Conservation (phyloP, 2,888 invertebrate species). For the Troides helena region DNA sequence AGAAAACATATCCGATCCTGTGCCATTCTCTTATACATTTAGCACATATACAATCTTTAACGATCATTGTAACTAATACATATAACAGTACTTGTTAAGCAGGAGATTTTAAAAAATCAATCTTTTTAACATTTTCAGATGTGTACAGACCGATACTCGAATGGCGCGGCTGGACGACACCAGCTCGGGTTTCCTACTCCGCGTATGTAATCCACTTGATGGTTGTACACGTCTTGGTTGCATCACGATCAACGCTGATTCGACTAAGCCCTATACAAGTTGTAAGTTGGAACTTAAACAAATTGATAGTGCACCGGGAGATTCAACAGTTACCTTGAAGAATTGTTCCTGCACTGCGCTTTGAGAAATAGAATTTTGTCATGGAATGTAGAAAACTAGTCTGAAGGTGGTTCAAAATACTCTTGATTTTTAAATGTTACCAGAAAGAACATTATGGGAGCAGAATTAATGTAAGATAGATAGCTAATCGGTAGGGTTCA, state of each 20-base stretch:
- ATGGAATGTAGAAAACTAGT: background rate
- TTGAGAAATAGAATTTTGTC: background rate
- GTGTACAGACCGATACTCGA: conserved; percentile 21
- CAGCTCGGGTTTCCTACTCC: conserved; percentile 35
- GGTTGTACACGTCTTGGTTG: conserved; percentile 28
- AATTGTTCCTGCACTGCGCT: background rate
- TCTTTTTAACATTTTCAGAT: background rate
- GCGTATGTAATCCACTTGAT: conserved; percentile 33
- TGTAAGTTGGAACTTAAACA: conserved; percentile 1
- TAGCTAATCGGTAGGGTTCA: too few species aligned
- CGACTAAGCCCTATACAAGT: background rate
- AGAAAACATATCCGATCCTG: too few species aligned
- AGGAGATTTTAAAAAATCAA: too few species aligned
- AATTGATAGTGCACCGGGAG: background rate
- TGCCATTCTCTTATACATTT: background rate
- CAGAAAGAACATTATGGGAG: too few species aligned
- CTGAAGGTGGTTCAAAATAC: too few species aligned
- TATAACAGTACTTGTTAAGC: too few species aligned
- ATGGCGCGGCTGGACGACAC: conserved; percentile 36
- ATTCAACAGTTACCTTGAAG: conserved; percentile 30
- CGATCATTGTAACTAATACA: background rate
- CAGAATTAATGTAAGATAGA: too few species aligned
- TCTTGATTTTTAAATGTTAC: too few species aligned
- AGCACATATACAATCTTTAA: background rate
- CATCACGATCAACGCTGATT: conserved; percentile 22